These are phyloP conservation scores for Phrynocephalus versicolor DNA, from an alignment of 2,113 vertebrate genomes.

Conservation along the genomic window DNA sequence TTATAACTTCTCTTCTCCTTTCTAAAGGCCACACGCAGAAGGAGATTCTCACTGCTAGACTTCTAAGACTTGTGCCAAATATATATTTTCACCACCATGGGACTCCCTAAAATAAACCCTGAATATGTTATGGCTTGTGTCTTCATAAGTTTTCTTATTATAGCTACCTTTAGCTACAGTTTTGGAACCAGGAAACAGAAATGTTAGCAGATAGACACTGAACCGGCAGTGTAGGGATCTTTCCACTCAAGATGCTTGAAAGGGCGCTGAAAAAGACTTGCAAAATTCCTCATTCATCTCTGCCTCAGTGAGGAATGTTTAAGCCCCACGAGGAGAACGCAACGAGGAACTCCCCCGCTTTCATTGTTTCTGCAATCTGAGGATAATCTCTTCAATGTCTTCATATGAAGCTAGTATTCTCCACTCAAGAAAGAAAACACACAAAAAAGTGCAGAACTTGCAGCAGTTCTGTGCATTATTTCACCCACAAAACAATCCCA, in stretches of 20 bases:
- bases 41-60: background rate
- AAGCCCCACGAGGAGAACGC: too few species aligned
- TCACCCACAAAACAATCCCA: background rate
- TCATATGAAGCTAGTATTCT: too few species aligned
- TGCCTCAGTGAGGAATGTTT: too few species aligned
- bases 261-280: background rate
- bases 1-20: background rate
- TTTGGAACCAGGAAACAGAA: background rate
- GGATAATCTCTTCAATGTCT: too few species aligned
- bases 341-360: too few species aligned
- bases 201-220: background rate
- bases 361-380: too few species aligned
- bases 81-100: background rate
- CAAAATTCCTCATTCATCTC: too few species aligned
- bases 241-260: background rate
- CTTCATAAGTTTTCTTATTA: background rate
- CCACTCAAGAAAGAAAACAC: too few species aligned
- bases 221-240: background rate
- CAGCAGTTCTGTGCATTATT: too few species aligned
- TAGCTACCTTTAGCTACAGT: background rate
- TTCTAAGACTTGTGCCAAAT: background rate
- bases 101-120: background rate
- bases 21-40: background rate
- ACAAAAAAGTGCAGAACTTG: too few species aligned
- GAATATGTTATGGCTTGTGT: background rate